Evolutionary conservation across 2,113 vertebrate genomes (phyloP).

Genomic region (Dicentrarchus labrax): DNA sequence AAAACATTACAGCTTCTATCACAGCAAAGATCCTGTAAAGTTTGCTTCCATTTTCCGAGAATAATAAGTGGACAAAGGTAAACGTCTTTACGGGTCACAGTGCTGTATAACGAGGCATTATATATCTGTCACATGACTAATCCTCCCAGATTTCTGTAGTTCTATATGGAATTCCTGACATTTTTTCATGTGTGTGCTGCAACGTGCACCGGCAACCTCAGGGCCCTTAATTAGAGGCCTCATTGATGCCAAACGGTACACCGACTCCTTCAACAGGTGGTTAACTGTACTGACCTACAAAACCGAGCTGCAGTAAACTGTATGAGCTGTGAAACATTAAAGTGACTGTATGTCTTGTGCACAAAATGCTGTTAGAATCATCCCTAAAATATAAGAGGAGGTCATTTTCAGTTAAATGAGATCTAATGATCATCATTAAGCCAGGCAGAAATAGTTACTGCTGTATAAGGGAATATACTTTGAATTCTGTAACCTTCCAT

Average conservation of each 20-base stretch:
- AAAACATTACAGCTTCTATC: not conserved
- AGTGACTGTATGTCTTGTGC: not conserved
- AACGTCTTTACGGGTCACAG: constrained; percentile 7
- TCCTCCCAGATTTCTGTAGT: constrained; percentile 61
- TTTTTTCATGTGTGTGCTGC: constrained; percentile 67
- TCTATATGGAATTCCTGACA: constrained; percentile 76
- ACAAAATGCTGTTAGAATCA: not conserved
- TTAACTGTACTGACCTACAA: constrained; percentile 49
- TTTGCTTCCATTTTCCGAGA: not conserved
- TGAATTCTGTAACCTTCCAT: not conserved
- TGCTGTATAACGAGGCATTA: constrained; percentile 52
- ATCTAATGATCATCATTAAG: not conserved
- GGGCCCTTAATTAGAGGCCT: constrained; percentile 65
- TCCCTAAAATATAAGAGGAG: not conserved
- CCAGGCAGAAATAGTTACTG: not conserved
- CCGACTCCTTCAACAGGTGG: constrained; percentile 51
- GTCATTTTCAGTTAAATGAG: not conserved
- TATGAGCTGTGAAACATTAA: constrained; percentile 12
- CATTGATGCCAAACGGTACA: constrained; percentile 51
- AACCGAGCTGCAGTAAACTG: constrained; percentile 27
- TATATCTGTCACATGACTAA: constrained; percentile 76
- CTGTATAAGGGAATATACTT: too few relatives aligned
- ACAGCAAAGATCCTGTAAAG: not conserved
- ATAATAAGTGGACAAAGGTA: not conserved
- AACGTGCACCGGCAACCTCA: constrained; percentile 56